Percentiles rank a stretch among this genome's conserved stretches.
Evolutionary conservation across 1,140 invertebrate genomes (phyloP).

Genomic region (Neuroterus valhalla): DNA sequence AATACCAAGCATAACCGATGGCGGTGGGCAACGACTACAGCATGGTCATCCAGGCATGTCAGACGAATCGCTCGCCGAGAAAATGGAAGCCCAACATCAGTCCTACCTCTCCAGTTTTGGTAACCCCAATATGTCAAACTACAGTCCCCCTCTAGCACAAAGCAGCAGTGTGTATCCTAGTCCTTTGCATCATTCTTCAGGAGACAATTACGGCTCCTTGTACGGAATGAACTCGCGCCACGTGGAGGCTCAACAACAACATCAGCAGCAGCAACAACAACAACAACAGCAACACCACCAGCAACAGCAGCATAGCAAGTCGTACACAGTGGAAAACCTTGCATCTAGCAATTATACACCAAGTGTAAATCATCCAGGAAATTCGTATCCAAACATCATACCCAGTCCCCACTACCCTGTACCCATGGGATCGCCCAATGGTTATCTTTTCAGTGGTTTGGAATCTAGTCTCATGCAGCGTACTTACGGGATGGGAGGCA

Average conservation of each 20-base stretch:
- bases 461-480: slow-evolving; percentile 72
- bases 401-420: slow-evolving; percentile 71
- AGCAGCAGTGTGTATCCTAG: slow-evolving; percentile 58
- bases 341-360: slow-evolving; percentile 73
- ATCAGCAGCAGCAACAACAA: slow-evolving; percentile 61
- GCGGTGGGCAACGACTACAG: slow-evolving; percentile 69
- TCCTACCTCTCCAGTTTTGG: slow-evolving; percentile 60
- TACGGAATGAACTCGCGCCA: slow-evolving; percentile 64
- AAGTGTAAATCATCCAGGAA: slow-evolving; percentile 65
- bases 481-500: slow-evolving; percentile 68
- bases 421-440: slow-evolving; percentile 68
- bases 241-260: slow-evolving; percentile 51
- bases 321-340: slow-evolving; percentile 72
- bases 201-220: slow-evolving; percentile 65
- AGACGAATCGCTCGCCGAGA: slow-evolving; percentile 59
- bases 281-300: slow-evolving; percentile 61
- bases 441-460: slow-evolving; percentile 69
- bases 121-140: slow-evolving; percentile 61
- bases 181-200: slow-evolving; percentile 63
- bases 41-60: slow-evolving; percentile 62
- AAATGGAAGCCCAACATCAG: slow-evolving; percentile 63
- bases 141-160: slow-evolving; percentile 64
- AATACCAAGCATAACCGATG: slow-evolving; percentile 90
- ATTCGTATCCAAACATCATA: slow-evolving; percentile 68
- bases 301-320: slow-evolving; percentile 70